Percentiles rank a stretch among this genome's conserved stretches.
Evolutionary conservation across 2,797 vertebrate genomes (phyloP).

Genomic region (Bufotes viridis): DNA sequence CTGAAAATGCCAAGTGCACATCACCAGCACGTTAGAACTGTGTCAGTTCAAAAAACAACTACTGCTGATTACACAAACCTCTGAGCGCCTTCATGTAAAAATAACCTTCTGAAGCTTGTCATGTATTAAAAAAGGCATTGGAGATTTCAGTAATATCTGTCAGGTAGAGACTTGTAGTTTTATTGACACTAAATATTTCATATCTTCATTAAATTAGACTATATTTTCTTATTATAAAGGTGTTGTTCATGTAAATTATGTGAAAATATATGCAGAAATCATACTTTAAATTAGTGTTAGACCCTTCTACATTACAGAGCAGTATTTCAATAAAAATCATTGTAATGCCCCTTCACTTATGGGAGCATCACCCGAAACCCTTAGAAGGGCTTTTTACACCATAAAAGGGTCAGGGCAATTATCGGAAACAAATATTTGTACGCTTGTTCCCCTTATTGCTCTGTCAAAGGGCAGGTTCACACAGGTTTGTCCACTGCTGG

Average conservation of each 20-base stretch:
- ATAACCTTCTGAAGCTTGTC: constrained; percentile 26
- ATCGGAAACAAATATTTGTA: too few species aligned
- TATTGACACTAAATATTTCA: constrained; percentile 2
- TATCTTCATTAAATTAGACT: background rate
- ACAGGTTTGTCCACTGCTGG: background rate
- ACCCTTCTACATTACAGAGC: background rate
- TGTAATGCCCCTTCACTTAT: background rate
- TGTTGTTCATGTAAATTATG: background rate
- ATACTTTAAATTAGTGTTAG: background rate
- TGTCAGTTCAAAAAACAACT: constrained; percentile 39
- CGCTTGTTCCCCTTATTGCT: too few species aligned
- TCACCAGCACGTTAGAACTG: constrained; percentile 50
- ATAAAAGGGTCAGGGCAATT: too few species aligned
- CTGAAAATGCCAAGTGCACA: constrained; percentile 53
- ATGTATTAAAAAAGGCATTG: background rate
- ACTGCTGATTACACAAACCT: constrained; percentile 46
- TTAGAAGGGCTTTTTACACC: too few species aligned
- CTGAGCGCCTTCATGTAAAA: constrained; percentile 47
- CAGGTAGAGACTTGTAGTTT: background rate
- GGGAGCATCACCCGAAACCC: background rate
- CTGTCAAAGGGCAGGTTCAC: too few species aligned
- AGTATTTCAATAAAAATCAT: background rate
- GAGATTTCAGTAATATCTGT: constrained; percentile 31
- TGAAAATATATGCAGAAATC: background rate
- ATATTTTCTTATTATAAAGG: background rate